Percentiles rank a stretch among this genome's conserved stretches.
Conservation (phyloP, 2,888 invertebrate genomes). For the Brachyopa scutellaris region DNA sequence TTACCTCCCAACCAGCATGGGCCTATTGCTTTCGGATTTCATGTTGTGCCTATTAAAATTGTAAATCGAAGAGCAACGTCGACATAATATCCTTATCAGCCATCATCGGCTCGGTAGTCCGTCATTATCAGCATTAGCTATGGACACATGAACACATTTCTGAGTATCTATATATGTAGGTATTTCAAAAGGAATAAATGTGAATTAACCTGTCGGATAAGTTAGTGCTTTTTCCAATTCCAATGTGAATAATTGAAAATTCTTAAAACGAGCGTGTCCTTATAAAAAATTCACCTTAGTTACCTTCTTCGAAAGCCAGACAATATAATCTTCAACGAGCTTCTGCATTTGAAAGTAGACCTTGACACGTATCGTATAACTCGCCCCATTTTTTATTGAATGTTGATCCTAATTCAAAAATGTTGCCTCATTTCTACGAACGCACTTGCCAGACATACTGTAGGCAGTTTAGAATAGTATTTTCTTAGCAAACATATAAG, state of each 20-base stretch:
- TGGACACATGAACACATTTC: background rate
- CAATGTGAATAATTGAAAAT: slow-evolving; percentile 13
- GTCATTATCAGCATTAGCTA: slow-evolving; percentile 4
- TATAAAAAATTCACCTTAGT: no score
- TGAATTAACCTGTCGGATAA: slow-evolving; percentile 8
- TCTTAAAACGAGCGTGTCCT: background rate
- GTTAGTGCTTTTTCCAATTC: slow-evolving; percentile 17
- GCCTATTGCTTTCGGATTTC: background rate
- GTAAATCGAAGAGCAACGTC: background rate
- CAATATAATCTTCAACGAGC: no score
- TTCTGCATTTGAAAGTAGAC: no score
- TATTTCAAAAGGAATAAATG: no score
- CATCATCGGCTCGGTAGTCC: background rate
- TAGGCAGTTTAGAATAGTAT: background rate
- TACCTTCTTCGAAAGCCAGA: no score
- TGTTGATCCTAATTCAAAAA: no score
- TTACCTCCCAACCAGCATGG: slow-evolving; percentile 8
- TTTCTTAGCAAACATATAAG: slow-evolving; percentile 2
- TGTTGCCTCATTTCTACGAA: no score
- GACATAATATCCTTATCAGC: background rate
- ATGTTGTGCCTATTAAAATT: background rate
- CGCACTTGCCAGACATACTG: background rate
- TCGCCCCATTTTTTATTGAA: no score
- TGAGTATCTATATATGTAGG: no score
- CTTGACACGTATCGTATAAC: no score